These are phyloP conservation scores for Pterois miles DNA, from an alignment of 2,797 vertebrate species.

Conservation along the genomic window DNA sequence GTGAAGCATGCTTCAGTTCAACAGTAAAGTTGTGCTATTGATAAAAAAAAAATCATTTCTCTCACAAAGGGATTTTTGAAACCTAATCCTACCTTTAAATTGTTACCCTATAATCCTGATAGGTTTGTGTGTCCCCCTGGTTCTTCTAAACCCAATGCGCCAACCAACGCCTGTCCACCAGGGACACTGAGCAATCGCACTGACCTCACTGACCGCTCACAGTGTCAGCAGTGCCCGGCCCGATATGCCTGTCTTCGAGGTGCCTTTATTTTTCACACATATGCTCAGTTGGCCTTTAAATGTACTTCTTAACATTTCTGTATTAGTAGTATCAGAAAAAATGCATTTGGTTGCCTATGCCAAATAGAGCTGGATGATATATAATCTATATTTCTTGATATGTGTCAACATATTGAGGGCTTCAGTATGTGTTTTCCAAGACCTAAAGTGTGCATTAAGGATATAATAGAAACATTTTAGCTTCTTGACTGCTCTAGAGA, in stretches of 20 bases:
- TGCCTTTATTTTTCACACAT: constrained; percentile 48
- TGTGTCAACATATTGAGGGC: background rate
- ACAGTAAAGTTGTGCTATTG: background rate
- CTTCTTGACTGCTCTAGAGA: background rate
- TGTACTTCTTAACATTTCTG: background rate
- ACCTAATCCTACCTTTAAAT: background rate
- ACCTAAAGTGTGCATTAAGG: background rate
- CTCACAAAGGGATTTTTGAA: background rate
- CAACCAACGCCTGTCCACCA: constrained; percentile 84
- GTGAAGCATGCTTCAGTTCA: background rate
- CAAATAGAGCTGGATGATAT: background rate
- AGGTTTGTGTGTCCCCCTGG: constrained; percentile 87
- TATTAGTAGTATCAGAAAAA: background rate
- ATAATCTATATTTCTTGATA: background rate
- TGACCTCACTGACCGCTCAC: constrained; percentile 86
- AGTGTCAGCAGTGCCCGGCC: constrained; percentile 87
- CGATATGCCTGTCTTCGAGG: constrained; percentile 87
- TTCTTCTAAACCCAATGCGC: constrained; percentile 84
- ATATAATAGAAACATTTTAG: background rate
- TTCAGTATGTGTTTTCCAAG: background rate
- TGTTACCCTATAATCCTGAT: background rate
- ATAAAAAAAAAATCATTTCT: background rate
- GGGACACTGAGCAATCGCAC: constrained; percentile 85
- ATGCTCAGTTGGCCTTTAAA: constrained; percentile 3
- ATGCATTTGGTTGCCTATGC: background rate